Percentiles rank a stretch among this genome's conserved stretches.
Evolutionary conservation across 2,797 vertebrate species (phyloP).

Genomic region (Enteromius radiatus): DNA sequence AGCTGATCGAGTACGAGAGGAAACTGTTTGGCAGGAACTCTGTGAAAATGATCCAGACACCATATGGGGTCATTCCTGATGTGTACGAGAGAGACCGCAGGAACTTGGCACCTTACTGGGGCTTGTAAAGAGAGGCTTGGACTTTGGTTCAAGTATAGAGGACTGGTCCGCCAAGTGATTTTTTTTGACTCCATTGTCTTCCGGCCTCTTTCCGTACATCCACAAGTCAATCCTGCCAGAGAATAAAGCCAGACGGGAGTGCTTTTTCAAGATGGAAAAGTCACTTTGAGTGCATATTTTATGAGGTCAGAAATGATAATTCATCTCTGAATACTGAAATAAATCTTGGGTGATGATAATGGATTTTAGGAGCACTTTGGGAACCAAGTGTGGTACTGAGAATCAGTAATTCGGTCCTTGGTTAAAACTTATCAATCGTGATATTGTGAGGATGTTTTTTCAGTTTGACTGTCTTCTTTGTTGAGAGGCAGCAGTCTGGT

Average conservation of each 20-base stretch:
- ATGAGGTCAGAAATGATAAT: slow-evolving; percentile 49
- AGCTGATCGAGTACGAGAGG: slow-evolving; percentile 96
- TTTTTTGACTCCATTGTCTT: slow-evolving; percentile 26
- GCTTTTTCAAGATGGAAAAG: slow-evolving; percentile 54
- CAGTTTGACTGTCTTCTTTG: slow-evolving; percentile 71
- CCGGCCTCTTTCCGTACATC: neutral
- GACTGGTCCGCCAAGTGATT: slow-evolving; percentile 10
- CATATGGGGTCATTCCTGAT: slow-evolving; percentile 92
- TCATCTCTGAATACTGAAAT: slow-evolving; percentile 47
- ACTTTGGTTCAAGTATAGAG: neutral
- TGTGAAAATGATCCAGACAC: slow-evolving; percentile 97
- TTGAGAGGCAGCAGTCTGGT: slow-evolving; percentile 73
- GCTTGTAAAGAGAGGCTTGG: slow-evolving; percentile 76
- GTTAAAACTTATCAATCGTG: slow-evolving; percentile 67
- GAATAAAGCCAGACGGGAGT: slow-evolving; percentile 28
- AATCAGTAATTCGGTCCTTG: slow-evolving; percentile 59
- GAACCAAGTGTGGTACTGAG: slow-evolving; percentile 42
- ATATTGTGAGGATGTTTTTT: slow-evolving; percentile 75
- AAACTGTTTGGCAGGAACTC: slow-evolving; percentile 94
- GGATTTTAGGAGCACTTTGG: slow-evolving; percentile 31
- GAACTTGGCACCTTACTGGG: slow-evolving; percentile 93
- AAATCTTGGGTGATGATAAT: slow-evolving; percentile 10
- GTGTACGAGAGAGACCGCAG: slow-evolving; percentile 93
- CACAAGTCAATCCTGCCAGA: slow-evolving; percentile 8
- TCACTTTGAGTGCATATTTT: slow-evolving; percentile 52